A percentile compares a stretch with the other conserved stretches of the same genome.
phyloP scores from a whole-genome alignment of 1,140 invertebrate genomes.

The Calephelis nemesis region DNA sequence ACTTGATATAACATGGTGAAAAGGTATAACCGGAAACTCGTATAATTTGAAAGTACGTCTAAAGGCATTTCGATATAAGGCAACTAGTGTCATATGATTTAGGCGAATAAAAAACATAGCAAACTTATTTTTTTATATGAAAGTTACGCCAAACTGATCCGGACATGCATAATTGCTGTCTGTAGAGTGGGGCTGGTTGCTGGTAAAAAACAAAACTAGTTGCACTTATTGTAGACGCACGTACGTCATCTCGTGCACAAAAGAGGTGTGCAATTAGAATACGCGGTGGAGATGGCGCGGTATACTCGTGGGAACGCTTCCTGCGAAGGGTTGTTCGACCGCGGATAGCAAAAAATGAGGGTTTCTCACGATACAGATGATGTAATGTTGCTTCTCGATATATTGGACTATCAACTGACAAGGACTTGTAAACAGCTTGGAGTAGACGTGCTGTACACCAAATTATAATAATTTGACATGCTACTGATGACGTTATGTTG shows the following conservation, averaged over 20 bases:
- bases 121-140: too few species aligned
- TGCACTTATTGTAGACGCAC: slow-evolving; percentile 2
- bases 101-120: too few species aligned
- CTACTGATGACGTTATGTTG: too few species aligned
- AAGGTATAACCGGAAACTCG: too few species aligned
- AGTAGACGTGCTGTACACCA: background rate
- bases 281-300: slow-evolving; percentile 19
- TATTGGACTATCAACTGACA: slow-evolving; percentile 3
- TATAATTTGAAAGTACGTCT: too few species aligned
- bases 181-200: too few species aligned
- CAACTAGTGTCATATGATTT: too few species aligned
- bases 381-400: slow-evolving; percentile 8
- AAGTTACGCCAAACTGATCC: too few species aligned
- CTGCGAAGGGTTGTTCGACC: slow-evolving; percentile 34
- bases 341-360: slow-evolving; percentile 20
- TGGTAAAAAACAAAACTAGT: slow-evolving; percentile 8
- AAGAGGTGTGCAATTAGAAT: slow-evolving; percentile 17
- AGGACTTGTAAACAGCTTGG: background rate
- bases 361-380: slow-evolving; percentile 27
- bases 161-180: too few species aligned
- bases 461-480: slow-evolving; percentile 19
- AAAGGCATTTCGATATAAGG: too few species aligned
- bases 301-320: slow-evolving; percentile 33
- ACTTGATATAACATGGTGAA: too few species aligned
- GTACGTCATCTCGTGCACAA: slow-evolving; percentile 1